Conservation (phyloP, 2,113 vertebrate genomes). For the Oceanodroma tethys region DNA sequence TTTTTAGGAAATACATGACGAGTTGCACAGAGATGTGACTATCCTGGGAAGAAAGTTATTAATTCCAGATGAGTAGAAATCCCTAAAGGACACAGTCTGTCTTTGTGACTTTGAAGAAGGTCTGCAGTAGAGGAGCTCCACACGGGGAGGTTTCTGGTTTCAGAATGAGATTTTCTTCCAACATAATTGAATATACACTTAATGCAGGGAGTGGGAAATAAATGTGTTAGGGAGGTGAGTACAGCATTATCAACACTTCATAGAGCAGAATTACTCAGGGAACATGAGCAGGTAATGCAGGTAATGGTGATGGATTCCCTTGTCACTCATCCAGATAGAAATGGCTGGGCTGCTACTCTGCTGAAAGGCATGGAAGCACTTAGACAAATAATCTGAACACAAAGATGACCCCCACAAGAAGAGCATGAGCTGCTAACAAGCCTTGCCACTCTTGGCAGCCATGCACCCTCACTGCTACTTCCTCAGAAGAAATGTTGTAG, state of each 20-base stretch:
- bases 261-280: not conserved
- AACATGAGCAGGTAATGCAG: not conserved
- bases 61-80: constrained; percentile 2
- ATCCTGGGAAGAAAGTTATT: not conserved
- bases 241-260: not conserved
- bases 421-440: not conserved
- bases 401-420: not conserved
- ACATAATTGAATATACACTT: constrained; percentile 6
- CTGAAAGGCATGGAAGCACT: not conserved
- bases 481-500: not conserved
- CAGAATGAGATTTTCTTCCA: constrained; percentile 4
- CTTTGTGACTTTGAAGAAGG: constrained; percentile 23
- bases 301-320: not conserved
- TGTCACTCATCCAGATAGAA: not conserved
- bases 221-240: not conserved
- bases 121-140: not conserved
- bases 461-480: not conserved
- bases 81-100: not conserved
- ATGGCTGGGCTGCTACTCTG: not conserved
- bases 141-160: not conserved
- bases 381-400: not conserved
- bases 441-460: not conserved
- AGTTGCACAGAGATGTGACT: not conserved
- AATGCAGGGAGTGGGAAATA: not conserved
- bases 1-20: not conserved